Base-by-base conservation (phyloP, 2,797 vertebrate species). In the Falco peregrinus region DNA sequence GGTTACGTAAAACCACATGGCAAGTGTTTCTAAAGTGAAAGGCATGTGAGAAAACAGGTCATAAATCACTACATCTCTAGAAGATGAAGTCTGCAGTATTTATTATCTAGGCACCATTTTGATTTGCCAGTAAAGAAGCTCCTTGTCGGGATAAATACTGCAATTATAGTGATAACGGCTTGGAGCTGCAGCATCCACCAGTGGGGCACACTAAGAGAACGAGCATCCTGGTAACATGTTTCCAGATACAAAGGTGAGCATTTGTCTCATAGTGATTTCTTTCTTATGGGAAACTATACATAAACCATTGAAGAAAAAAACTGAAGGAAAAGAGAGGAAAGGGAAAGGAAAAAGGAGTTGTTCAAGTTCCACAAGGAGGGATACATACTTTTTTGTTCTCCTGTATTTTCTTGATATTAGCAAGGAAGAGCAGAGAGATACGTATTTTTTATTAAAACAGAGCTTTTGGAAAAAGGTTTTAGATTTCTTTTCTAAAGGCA, bases 1-100 rank as follows among this genome's bases (percentile, higher is more conserved):
- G 65, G 84, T 93, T 95, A 91, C 63, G 18, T 87, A 90, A 96
- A 98, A 95, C 63, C 96, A 96, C 89, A 82, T 93, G 78, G 75
- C 65, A 56, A 50, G 39, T 92, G 53, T 80, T 92, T 95, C 82
- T 75, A 12, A 91, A 87, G 78, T 67, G 92, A 89, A 79, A 94
- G 89, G 90, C 84, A 94, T 80, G 92, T 85, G 84, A 89, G 94
- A 87, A 93, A 95, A 91, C 90, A 94, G 85, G 78, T 90, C 85
- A 93, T 95, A 97, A 97, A 97, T 96, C 96, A 95, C 92, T 41
- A 24, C 88, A 78, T 87, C 51, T 96, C 71, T 35, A 43, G 69
- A 79, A 89, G 95, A 31, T 65, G 85, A 92, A 90, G n/a, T 82
- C 90, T 96, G 71, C 89, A 60, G 78, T 92, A 93, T 95, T 95